Conservation (phyloP, 2,797 vertebrate species). For the Sorex maritimensis region DNA sequence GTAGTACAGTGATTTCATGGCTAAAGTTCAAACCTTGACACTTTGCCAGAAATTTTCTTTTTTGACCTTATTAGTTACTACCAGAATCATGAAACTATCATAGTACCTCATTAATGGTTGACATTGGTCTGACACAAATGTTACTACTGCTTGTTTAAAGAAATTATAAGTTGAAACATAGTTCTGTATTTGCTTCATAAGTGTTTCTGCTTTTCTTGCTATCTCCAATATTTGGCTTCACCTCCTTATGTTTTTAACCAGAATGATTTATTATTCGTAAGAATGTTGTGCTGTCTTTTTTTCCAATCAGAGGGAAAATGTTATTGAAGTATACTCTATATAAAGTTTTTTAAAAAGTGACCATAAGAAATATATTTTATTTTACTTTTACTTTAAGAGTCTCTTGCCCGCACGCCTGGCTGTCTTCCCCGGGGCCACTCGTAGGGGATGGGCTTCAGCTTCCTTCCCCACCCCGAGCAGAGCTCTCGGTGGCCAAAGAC, state of each 20-base stretch:
- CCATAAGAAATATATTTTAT: not conserved
- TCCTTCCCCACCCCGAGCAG: no score
- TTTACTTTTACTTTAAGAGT: no score
- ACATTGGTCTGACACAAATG: not conserved
- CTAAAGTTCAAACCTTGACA: not conserved
- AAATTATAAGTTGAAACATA: not conserved
- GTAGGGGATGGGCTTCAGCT: no score
- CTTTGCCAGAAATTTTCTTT: slow-evolving; percentile 23
- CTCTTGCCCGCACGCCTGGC: no score
- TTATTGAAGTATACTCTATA: slow-evolving; percentile 16
- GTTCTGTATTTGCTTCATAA: slow-evolving; percentile 9
- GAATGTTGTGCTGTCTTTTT: not conserved
- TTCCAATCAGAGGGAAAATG: not conserved
- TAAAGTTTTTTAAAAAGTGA: slow-evolving; percentile 3
- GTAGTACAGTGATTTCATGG: not conserved
- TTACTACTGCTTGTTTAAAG: slow-evolving; percentile 10
- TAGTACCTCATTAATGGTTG: slow-evolving; percentile 53
- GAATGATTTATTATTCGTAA: slow-evolving; percentile 32
- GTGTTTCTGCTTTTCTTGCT: not conserved
- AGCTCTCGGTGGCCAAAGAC: no score
- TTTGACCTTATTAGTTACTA: slow-evolving; percentile 39
- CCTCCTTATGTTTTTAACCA: slow-evolving; percentile 26
- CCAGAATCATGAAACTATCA: slow-evolving; percentile 55
- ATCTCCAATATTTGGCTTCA: not conserved
- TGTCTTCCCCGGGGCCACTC: no score